Percentiles rank a stretch among this genome's conserved stretches.
These are phyloP conservation scores for Anastrepha ludens DNA, from an alignment of 1,140 invertebrate species.

Conservation along the genomic window DNA sequence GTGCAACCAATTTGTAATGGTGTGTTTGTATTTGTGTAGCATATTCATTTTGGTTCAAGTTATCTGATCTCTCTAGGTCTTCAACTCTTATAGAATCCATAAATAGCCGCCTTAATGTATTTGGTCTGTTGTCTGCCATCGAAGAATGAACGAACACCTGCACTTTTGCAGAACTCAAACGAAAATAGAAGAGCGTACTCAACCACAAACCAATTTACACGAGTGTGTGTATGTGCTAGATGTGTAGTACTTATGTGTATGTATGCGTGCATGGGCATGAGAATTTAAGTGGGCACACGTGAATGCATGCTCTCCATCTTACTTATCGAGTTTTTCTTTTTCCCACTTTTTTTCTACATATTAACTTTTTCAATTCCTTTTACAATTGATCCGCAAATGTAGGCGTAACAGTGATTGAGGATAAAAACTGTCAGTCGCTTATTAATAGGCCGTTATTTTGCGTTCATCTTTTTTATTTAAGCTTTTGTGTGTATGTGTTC, in stretches of 20 bases:
- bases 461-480: background rate
- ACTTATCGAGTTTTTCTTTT: background rate
- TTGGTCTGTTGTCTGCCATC: background rate
- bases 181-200: background rate
- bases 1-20: background rate
- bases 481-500: background rate
- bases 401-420: background rate
- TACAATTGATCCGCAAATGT: background rate
- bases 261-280: background rate
- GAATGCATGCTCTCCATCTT: background rate
- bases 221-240: background rate
- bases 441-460: background rate
- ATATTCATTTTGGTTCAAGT: background rate
- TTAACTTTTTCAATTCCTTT: background rate
- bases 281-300: background rate
- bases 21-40: background rate
- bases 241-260: too few relatives aligned
- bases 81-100: background rate
- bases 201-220: background rate
- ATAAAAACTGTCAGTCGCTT: background rate
- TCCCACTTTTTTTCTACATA: background rate
- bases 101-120: background rate
- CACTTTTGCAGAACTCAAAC: background rate
- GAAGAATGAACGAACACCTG: background rate
- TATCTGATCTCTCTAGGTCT: background rate